These are phyloP conservation scores for Thalassoma bifasciatum DNA, from an alignment of 2,113 vertebrate genomes.

Conservation along the genomic window DNA sequence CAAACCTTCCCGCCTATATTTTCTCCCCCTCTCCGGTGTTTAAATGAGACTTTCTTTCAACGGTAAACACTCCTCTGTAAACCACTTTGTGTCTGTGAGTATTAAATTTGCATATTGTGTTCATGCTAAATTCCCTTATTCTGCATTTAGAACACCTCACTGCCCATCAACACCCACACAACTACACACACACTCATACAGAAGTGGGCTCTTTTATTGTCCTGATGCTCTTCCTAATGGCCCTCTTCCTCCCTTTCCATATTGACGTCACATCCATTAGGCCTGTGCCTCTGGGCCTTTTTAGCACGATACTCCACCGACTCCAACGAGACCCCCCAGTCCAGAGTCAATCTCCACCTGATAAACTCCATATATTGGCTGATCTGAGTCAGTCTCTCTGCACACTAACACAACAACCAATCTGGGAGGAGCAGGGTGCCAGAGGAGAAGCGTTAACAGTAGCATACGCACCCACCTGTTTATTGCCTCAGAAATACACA, in stretches of 20 bases:
- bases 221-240: conserved; percentile 70
- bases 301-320: conserved; percentile 55
- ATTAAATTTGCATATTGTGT: conserved; percentile 6
- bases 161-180: conserved; percentile 4
- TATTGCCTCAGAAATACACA: conserved; percentile 19
- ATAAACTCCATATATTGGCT: conserved; percentile 60
- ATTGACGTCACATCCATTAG: conserved; percentile 78
- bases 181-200: conserved; percentile 17
- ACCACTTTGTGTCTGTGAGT: not conserved
- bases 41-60: conserved; percentile 22
- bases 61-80: conserved; percentile 2
- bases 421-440: conserved; percentile 33
- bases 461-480: conserved; percentile 29
- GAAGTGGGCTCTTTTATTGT: conserved; percentile 58
- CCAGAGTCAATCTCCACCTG: conserved; percentile 70
- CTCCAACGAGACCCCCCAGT: conserved; percentile 37
- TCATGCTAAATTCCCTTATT: not conserved
- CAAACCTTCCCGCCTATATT: conserved; percentile 33
- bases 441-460: conserved; percentile 28
- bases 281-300: conserved; percentile 70
- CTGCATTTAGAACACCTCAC: conserved; percentile 19
- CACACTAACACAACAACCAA: conserved; percentile 39
- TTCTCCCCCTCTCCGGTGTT: conserved; percentile 19
- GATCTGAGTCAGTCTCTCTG: conserved; percentile 52
- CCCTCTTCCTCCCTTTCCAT: conserved; percentile 53